Conservation (phyloP, 2,888 invertebrate species). For the Cataglyphis albicans region DNA sequence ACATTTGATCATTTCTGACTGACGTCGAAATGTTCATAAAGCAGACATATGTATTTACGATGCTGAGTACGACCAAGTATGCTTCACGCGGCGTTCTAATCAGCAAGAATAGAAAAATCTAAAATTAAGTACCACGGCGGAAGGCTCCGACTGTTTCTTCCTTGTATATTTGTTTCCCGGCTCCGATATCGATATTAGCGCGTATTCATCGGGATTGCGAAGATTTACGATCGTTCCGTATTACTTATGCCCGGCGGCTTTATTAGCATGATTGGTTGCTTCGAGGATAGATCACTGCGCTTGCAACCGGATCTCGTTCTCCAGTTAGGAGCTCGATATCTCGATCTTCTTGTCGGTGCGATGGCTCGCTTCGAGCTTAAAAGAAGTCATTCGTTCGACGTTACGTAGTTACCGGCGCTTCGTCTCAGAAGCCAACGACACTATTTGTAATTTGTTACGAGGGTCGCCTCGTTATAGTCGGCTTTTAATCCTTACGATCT, state of each 20-base stretch:
- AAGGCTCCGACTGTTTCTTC: neutral
- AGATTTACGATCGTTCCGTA: constrained; percentile 73
- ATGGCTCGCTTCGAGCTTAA: constrained; percentile 25
- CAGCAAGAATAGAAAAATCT: constrained; percentile 1
- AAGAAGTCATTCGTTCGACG: constrained; percentile 55
- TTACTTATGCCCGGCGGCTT: constrained; percentile 71
- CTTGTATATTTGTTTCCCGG: neutral
- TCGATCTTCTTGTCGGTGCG: constrained; percentile 55
- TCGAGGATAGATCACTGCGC: constrained; percentile 68
- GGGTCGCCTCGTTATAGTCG: constrained; percentile 64
- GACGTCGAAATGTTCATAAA: neutral
- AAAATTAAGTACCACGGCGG: neutral
- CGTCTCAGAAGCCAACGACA: constrained; percentile 59
- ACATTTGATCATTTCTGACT: neutral
- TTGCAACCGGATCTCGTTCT: constrained; percentile 70
- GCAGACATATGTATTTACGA: neutral
- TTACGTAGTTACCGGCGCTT: constrained; percentile 56
- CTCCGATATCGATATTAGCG: constrained; percentile 6
- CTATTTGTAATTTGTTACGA: constrained; percentile 66
- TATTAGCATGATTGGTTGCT: constrained; percentile 72
- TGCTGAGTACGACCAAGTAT: neutral
- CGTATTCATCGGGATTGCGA: constrained; percentile 58
- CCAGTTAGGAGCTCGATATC: constrained; percentile 56
- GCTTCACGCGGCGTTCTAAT: neutral
- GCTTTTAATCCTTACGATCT: constrained; percentile 52